A percentile compares a stretch with the other conserved stretches of the same genome.
Evolutionary conservation across 2,888 invertebrate genomes (phyloP).

Genomic region (Theretra japonica): DNA sequence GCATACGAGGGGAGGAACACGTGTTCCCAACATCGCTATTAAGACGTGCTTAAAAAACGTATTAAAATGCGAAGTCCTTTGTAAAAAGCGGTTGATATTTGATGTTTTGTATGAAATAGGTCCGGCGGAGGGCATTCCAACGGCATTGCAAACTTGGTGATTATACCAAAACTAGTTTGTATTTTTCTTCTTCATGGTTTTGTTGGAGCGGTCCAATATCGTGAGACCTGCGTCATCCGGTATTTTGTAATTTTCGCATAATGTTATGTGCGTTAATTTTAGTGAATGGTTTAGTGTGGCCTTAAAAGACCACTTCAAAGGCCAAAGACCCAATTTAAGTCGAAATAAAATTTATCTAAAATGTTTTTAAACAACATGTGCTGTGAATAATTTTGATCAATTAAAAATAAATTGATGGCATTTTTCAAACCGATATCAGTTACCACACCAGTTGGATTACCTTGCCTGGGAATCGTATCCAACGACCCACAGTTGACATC

Average conservation of each 20-base stretch:
- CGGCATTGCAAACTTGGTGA: conserved; percentile 11
- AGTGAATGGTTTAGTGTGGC: too few species aligned
- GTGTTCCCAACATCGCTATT: conserved; percentile 32
- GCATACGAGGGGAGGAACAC: conserved; percentile 64
- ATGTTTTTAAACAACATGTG: too few species aligned
- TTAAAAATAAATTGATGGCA: too few species aligned
- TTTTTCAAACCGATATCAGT: too few species aligned
- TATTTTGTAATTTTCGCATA: not conserved
- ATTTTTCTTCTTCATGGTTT: not conserved
- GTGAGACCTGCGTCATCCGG: not conserved
- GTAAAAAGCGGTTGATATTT: conserved; percentile 12
- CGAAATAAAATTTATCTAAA: too few species aligned
- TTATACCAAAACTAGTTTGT: not conserved
- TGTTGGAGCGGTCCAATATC: not conserved
- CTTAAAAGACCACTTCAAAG: too few species aligned
- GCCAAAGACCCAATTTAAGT: too few species aligned
- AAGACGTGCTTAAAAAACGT: not conserved
- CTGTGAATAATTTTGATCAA: too few species aligned
- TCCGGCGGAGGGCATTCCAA: not conserved
- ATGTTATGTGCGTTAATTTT: too few species aligned
- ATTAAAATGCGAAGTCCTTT: not conserved
- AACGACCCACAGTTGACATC: too few species aligned
- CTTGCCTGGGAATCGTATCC: too few species aligned
- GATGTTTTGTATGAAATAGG: not conserved
- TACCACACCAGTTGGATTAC: too few species aligned